Conservation (phyloP, 2,888 invertebrate species). For the Conistra vaccinii region DNA sequence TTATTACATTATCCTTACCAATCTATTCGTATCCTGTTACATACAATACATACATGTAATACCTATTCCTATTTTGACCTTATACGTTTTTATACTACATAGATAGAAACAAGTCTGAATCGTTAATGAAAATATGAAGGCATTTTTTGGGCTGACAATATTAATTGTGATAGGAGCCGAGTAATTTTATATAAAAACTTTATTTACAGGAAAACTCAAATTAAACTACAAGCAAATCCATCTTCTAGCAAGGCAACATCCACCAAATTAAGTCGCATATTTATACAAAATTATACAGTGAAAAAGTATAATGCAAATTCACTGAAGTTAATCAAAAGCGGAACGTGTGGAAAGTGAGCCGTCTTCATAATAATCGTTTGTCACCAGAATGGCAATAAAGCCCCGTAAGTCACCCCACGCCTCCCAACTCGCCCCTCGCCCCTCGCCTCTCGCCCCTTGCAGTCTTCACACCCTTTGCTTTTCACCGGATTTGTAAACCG, state of each 20-base stretch:
- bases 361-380: conserved; percentile 80
- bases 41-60: background rate
- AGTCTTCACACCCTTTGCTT: conserved; percentile 68
- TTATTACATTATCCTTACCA: too few relatives aligned
- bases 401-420: conserved; percentile 64
- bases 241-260: conserved; percentile 10
- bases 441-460: conserved; percentile 49
- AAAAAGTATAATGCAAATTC: conserved; percentile 65
- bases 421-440: conserved; percentile 38
- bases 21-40: too few relatives aligned
- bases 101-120: background rate
- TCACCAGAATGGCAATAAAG: conserved; percentile 78
- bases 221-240: conserved; percentile 37
- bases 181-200: conserved; percentile 13
- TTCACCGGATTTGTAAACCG: conserved; percentile 66
- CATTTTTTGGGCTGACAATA: background rate
- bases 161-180: background rate
- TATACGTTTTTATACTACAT: background rate
- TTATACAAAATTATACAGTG: conserved; percentile 56
- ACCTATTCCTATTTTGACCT: background rate
- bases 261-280: conserved; percentile 46
- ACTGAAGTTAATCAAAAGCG: conserved; percentile 68
- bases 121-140: background rate
- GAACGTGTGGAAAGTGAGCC: conserved; percentile 75
- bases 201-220: conserved; percentile 33